A percentile compares a stretch with the other conserved stretches of the same genome.
Conservation (phyloP, 2,113 vertebrate species). For the Trematomus loennbergii region DNA sequence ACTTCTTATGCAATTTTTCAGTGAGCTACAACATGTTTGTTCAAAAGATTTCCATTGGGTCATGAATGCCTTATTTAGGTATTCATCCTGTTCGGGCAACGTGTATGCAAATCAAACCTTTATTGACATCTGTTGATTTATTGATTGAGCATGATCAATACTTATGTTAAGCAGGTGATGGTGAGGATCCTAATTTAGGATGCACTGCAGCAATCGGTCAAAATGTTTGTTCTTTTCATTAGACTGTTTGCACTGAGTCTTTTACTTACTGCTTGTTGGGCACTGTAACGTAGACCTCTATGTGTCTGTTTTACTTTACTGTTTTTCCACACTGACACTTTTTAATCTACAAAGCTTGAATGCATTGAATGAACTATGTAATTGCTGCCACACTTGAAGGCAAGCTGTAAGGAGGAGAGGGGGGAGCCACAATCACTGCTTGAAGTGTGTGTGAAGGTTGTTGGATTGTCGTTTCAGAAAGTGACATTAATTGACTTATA, state of each 20-base stretch:
- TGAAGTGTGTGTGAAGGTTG: neutral
- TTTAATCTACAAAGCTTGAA: neutral
- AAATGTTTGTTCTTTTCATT: slow-evolving; percentile 4
- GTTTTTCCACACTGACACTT: too few species aligned
- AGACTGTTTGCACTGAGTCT: slow-evolving; percentile 1
- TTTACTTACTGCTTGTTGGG: neutral
- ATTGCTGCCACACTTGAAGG: neutral
- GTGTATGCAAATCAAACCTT: slow-evolving; percentile 36
- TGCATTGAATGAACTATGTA: too few species aligned
- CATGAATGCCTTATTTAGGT: slow-evolving; percentile 3
- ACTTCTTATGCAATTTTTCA: neutral
- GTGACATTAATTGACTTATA: too few species aligned
- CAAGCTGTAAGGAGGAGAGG: neutral
- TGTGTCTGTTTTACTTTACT: neutral
- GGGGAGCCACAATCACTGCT: neutral
- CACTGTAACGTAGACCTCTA: neutral
- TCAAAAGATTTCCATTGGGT: slow-evolving; percentile 21
- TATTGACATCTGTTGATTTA: slow-evolving; percentile 32
- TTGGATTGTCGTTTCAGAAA: neutral
- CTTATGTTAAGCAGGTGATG: slow-evolving; percentile 16
- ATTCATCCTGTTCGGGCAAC: slow-evolving; percentile 24
- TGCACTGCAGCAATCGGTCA: neutral
- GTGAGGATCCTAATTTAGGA: slow-evolving; percentile 12
- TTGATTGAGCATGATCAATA: slow-evolving; percentile 47
- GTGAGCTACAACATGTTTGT: neutral